Percentiles rank a stretch among this genome's conserved stretches.
phyloP scores from a whole-genome alignment of 2,113 vertebrate species.

The Paedocypris sp. region DNA sequence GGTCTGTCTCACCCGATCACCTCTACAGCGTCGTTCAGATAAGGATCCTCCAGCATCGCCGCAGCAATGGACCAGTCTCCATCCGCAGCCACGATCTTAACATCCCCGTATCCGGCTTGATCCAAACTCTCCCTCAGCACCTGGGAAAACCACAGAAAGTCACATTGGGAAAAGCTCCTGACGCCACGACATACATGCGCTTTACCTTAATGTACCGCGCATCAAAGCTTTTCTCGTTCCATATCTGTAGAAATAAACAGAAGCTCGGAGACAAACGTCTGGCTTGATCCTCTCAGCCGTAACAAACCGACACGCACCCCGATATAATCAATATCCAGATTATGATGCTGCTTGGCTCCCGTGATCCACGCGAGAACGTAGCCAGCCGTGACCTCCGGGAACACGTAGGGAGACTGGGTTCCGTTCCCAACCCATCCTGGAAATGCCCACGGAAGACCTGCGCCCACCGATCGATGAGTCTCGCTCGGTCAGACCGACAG shows the following conservation, averaged over 20 bases:
- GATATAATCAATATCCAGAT: constrained; percentile 86
- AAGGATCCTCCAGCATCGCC: constrained; percentile 62
- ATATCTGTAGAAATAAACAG: constrained; percentile 66
- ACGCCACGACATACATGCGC: background rate
- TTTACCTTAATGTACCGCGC: constrained; percentile 85
- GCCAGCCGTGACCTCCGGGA: constrained; percentile 73
- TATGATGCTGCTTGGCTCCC: constrained; percentile 83
- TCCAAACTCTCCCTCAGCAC: constrained; percentile 74
- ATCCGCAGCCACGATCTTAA: constrained; percentile 78
- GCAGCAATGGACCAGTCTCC: constrained; percentile 68
- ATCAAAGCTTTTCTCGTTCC: constrained; percentile 82
- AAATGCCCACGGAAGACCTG: constrained; percentile 90
- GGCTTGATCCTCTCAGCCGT: no score
- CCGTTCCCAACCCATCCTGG: constrained; percentile 84
- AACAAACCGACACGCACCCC: constrained; percentile 67
- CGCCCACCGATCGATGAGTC: background rate
- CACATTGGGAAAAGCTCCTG: background rate
- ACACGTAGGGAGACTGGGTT: constrained; percentile 82
- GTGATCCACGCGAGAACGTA: constrained; percentile 86
- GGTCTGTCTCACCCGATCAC: constrained; percentile 82
- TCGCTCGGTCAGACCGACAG: no score
- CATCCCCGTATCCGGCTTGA: constrained; percentile 60
- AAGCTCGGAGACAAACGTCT: background rate
- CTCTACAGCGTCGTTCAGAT: constrained; percentile 69
- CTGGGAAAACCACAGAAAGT: constrained; percentile 50